Evolutionary conservation across 2,888 invertebrate genomes (phyloP).

Genomic region (Pandemis heparana): DNA sequence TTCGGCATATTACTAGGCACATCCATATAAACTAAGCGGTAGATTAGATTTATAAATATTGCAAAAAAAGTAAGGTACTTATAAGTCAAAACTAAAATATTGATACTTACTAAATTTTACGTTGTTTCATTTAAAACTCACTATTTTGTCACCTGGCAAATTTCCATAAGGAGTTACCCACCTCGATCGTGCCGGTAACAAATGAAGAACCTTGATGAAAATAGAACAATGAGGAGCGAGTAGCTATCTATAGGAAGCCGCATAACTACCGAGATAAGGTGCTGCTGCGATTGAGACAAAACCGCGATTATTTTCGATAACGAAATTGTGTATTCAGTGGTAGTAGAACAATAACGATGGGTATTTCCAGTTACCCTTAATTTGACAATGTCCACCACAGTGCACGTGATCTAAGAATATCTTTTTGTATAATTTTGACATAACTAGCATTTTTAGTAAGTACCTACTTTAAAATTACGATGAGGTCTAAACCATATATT

Average conservation of each 20-base stretch:
- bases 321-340: conserved; percentile 17
- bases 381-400: too few relatives aligned
- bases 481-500: too few relatives aligned
- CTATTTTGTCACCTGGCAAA: conserved; percentile 31
- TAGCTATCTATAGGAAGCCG: conserved; percentile 55
- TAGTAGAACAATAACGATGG: conserved; percentile 20
- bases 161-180: conserved; percentile 31
- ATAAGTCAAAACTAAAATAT: not conserved
- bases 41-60: too few relatives aligned
- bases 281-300: conserved; percentile 36
- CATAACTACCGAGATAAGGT: conserved; percentile 44
- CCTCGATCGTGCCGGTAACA: conserved; percentile 46
- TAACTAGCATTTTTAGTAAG: too few relatives aligned
- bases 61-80: too few relatives aligned
- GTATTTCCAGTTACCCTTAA: not conserved
- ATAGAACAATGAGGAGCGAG: conserved; percentile 56
- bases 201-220: conserved; percentile 53
- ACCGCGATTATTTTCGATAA: conserved; percentile 43
- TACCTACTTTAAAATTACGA: too few relatives aligned
- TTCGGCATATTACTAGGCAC: too few relatives aligned
- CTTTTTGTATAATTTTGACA: too few relatives aligned
- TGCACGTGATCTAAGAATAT: too few relatives aligned
- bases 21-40: too few relatives aligned
- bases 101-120: not conserved
- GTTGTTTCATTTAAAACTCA: conserved; percentile 2